phyloP scores from a whole-genome alignment of 2,797 vertebrate species.

The Calcarius lapponicus region DNA sequence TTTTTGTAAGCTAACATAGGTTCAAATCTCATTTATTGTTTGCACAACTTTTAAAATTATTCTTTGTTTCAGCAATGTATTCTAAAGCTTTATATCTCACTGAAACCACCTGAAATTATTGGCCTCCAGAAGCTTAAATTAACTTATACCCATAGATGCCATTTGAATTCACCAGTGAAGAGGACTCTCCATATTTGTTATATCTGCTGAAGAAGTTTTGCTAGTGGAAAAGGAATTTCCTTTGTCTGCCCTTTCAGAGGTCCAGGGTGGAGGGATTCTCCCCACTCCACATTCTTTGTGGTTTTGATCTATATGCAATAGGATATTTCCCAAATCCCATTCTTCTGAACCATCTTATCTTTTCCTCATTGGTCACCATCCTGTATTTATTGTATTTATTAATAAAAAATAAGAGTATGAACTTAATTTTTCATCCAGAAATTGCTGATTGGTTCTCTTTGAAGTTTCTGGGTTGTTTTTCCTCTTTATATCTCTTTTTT shows the following conservation, averaged over 20 bases:
- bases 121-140: background rate
- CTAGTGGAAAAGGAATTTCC: background rate
- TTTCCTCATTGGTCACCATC: background rate
- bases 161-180: background rate
- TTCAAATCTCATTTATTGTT: background rate
- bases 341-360: background rate
- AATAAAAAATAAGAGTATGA: background rate
- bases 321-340: background rate
- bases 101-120: background rate
- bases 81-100: background rate
- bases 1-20: background rate
- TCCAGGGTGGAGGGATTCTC: background rate
- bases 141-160: background rate
- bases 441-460: background rate
- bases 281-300: accelerated
- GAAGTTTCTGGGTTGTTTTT: background rate
- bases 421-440: background rate
- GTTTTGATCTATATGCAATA: background rate
- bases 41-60: background rate
- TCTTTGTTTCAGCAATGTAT: background rate
- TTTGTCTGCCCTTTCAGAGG: background rate
- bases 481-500: background rate
- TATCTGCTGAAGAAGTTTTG: background rate
- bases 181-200: background rate
- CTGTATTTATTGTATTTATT: background rate